A percentile compares a stretch with the other conserved stretches of the same genome.
Conservation (phyloP, 2,113 vertebrate species). For the Tachycineta bicolor region DNA sequence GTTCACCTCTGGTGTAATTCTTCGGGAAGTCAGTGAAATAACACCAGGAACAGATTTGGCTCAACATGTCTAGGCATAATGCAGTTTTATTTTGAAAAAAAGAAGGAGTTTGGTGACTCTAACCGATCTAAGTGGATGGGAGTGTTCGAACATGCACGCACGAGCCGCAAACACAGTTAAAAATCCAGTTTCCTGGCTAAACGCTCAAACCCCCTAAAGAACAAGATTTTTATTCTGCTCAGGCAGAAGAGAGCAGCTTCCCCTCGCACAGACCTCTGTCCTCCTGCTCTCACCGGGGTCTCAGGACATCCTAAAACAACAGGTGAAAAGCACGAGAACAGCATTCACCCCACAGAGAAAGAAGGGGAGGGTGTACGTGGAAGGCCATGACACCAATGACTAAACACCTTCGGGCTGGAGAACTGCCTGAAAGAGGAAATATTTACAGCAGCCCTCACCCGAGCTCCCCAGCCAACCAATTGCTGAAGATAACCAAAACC, state of each 20-base stretch:
- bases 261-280: neutral
- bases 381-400: neutral
- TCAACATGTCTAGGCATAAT: constrained; percentile 52
- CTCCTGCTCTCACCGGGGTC: neutral
- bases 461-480: neutral
- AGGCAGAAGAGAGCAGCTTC: neutral
- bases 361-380: neutral
- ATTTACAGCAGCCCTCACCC: neutral
- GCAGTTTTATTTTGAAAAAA: constrained; percentile 50
- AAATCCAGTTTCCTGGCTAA: neutral
- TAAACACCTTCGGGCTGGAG: neutral
- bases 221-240: neutral
- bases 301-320: fast-evolving
- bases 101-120: neutral
- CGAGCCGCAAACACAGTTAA: neutral
- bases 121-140: neutral
- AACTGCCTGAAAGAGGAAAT: neutral
- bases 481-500: neutral
- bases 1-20: constrained; percentile 59
- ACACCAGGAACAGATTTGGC: constrained; percentile 54
- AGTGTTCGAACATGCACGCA: neutral
- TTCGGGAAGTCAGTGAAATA: constrained; percentile 5
- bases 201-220: neutral
- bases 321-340: neutral
- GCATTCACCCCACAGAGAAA: neutral